Base-by-base conservation (phyloP, 92 coral and sea anemone genomes). In the Chrysogorgia sp. region DNA sequence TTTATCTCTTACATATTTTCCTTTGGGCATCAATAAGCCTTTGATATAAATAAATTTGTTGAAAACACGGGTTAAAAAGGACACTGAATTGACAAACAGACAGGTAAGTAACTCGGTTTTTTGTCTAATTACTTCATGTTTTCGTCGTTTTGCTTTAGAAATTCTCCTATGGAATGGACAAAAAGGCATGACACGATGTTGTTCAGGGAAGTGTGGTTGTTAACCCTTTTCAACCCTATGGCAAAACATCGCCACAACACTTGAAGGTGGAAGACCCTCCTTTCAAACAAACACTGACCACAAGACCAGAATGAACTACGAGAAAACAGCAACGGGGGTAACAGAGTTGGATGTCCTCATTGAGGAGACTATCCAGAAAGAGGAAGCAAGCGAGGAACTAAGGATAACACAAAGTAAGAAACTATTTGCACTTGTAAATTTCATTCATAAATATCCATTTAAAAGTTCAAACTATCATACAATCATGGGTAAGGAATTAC, bases 331-430 rank as follows among this genome's bases (percentile, higher is more conserved):
- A 1, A 10, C 67, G 10, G 67, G 67, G 37, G 30, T 60, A 7
- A 60, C 67, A n/a, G 67, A 60, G 37, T 60, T 60, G 37, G 67
- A 60, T 60, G 19, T 1, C 17, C 24, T 22, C 5, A 60, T 60
- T 20, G 67, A 60, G 37, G 67, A 60, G 20, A 30, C 37, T 5
- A 28, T 60, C 19, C 35, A 60, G 0, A 60, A 60, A 60, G 67
- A 60, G 37, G 67, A 60, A 40, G 67, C 35, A 1, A 60, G 67
- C 34, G 67, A 60, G 13, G 67, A 60, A 28, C 12, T 58, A 17
- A 58, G 64, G 23, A 17, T 14, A 58, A 10, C 28, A n/a, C 64
- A 58, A 58, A 58, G 21, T 58, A n/a, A 24, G 64, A 58, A 58
- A 58, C 23, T 52, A 52, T 52, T 52, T 26, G 23, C n/a, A 52